Conservation (phyloP, 2,113 vertebrate genomes). For the Gymnarchus niloticus region DNA sequence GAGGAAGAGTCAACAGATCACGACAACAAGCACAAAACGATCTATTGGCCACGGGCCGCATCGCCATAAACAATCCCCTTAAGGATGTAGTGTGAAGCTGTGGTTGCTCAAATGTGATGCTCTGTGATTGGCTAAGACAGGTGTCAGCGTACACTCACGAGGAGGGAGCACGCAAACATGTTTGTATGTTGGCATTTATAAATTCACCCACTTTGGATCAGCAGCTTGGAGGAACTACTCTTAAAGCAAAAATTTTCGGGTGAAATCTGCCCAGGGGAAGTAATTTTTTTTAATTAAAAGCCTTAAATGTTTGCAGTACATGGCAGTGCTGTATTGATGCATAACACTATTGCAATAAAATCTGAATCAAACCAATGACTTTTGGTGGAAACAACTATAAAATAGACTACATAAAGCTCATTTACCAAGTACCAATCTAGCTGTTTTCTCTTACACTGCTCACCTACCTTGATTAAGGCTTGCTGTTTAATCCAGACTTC, state of each 20-base stretch:
- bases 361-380: too few relatives aligned
- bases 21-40: background rate
- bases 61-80: background rate
- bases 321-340: background rate
- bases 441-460: background rate
- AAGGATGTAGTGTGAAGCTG: background rate
- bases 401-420: background rate
- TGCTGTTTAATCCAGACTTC: background rate
- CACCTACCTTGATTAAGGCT: background rate
- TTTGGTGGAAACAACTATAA: background rate
- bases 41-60: background rate
- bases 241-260: background rate
- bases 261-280: background rate
- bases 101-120: background rate
- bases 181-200: background rate
- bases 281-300: background rate
- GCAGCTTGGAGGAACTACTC: background rate
- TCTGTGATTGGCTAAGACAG: background rate
- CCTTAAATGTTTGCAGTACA: background rate
- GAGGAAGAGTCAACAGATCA: background rate
- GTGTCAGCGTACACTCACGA: background rate
- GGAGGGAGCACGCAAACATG: background rate
- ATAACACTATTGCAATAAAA: too few relatives aligned
- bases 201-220: background rate
- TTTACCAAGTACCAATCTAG: background rate